A percentile compares a stretch with the other conserved stretches of the same genome.
Conservation (phyloP, 2,113 vertebrate species). For the Sigmodon hispidus region DNA sequence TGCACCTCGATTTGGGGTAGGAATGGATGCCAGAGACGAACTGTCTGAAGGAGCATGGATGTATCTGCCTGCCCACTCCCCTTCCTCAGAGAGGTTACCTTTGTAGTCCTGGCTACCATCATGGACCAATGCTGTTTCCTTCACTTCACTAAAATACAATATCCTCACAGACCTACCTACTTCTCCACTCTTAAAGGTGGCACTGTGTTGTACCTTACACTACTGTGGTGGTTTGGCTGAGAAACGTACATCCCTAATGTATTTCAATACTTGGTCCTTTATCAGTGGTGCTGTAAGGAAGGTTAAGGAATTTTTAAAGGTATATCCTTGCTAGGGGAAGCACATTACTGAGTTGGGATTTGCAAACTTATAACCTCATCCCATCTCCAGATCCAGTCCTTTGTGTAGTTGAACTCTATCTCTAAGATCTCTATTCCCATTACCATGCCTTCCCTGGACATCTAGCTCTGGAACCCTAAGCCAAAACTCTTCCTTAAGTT, state of each 20-base stretch:
- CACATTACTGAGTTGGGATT: not conserved
- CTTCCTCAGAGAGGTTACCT: not conserved
- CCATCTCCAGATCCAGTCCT: not conserved
- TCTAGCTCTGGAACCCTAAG: not conserved
- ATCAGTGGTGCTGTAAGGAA: not conserved
- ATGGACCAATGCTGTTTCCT: not conserved
- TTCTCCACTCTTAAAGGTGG: conserved; percentile 13
- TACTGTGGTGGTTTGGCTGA: not conserved
- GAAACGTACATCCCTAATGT: no score
- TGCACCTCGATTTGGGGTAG: not conserved
- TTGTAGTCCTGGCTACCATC: not conserved
- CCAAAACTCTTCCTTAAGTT: not conserved
- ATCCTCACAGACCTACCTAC: not conserved
- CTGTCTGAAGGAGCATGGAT: not conserved
- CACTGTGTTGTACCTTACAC: not conserved
- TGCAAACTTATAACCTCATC: not conserved
- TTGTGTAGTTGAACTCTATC: not conserved
- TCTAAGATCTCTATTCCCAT: no score
- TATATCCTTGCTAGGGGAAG: not conserved
- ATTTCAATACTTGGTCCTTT: not conserved
- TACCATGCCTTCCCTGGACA: not conserved
- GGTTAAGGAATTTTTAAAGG: not conserved
- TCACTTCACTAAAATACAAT: not conserved
- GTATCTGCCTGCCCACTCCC: not conserved
- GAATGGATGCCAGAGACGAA: not conserved